Evolutionary conservation across 2,113 vertebrate genomes (phyloP).

Genomic region (Anseranas semipalmata): DNA sequence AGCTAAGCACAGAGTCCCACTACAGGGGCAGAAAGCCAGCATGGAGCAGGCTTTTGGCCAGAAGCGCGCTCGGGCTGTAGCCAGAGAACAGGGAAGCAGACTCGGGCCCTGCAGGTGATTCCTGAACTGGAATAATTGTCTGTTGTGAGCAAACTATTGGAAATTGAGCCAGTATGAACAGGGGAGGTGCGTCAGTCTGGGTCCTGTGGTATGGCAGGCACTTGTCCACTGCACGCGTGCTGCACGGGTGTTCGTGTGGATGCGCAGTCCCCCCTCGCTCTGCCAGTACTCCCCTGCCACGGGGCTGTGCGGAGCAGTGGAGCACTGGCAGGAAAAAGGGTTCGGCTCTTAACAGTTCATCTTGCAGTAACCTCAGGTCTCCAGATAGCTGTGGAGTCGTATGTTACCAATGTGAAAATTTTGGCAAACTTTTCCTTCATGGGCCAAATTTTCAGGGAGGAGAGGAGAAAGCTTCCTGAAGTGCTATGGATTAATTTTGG

Average conservation of each 20-base stretch:
- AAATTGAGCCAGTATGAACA: too few relatives aligned
- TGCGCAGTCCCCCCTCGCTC: not conserved
- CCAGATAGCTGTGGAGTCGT: not conserved
- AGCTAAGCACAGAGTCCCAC: not conserved
- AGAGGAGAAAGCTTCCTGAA: not conserved
- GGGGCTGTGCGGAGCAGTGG: not conserved
- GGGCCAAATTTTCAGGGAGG: not conserved
- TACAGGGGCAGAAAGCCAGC: not conserved
- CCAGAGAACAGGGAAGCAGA: not conserved
- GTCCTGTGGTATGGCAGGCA: fast-evolving
- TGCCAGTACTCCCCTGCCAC: fast-evolving
- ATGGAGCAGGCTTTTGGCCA: not conserved
- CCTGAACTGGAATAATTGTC: not conserved
- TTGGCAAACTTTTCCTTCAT: not conserved
- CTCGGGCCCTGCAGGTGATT: not conserved
- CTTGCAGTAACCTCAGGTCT: not conserved
- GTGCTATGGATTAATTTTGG: fast-evolving
- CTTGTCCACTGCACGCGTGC: fast-evolving
- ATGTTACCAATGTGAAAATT: fast-evolving
- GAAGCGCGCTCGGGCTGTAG: not conserved
- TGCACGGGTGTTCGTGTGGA: not conserved
- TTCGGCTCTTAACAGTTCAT: not conserved
- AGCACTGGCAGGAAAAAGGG: not conserved
- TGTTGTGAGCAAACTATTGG: not conserved
- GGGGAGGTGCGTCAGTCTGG: not conserved